Evolutionary conservation across 2,113 vertebrate genomes (phyloP).

Genomic region (Grantiella picta): DNA sequence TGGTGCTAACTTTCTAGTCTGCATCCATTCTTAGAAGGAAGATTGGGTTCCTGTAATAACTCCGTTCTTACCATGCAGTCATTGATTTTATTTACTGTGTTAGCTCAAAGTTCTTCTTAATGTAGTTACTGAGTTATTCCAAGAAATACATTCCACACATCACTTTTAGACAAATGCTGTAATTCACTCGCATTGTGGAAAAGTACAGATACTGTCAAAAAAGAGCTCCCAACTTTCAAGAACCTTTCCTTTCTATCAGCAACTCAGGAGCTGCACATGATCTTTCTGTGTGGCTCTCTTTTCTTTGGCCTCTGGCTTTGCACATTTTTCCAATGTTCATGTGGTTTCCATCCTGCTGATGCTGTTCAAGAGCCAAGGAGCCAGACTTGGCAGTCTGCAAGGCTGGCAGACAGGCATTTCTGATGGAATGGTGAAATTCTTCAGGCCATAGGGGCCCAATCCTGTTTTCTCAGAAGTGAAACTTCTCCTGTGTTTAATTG

Average conservation of each 20-base stretch:
- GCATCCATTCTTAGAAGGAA: neutral
- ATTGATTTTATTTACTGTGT: neutral
- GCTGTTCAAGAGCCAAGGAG: neutral
- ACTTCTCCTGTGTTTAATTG: neutral
- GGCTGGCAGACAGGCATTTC: neutral
- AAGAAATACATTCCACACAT: neutral
- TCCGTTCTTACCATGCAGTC: neutral
- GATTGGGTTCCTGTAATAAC: neutral
- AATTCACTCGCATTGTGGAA: neutral
- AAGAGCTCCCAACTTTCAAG: neutral
- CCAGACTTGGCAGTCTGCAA: neutral
- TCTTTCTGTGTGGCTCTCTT: neutral
- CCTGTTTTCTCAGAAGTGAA: neutral
- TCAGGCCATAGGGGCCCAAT: neutral
- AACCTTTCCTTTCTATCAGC: neutral
- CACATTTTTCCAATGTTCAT: slow-evolving; percentile 33
- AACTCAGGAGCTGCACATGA: neutral
- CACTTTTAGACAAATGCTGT: neutral
- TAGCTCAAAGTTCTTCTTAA: neutral
- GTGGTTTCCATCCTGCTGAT: slow-evolving; percentile 30
- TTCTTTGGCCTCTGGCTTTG: slow-evolving; percentile 19
- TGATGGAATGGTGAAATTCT: neutral
- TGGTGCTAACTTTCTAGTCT: neutral
- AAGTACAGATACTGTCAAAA: neutral
- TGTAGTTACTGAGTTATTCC: neutral